Evolutionary conservation across 2,113 vertebrate genomes (phyloP).

Genomic region (human (Homo sapiens)): GRCh38 chr14:53366001-53366500

Average conservation of each 20-base stretch:
- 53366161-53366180: constrained; percentile 38
- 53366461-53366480: not conserved
- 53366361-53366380: not conserved
- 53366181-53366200: not conserved
- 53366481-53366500: not conserved
- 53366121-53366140: not conserved
- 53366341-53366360: not conserved
- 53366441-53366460: not conserved
- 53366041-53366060: not conserved
- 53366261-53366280: not conserved
- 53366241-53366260: constrained; percentile 37
- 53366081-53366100: constrained; percentile 9
- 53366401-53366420: not conserved
- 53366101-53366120: not conserved
- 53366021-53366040: not conserved
- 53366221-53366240: not conserved
- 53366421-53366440: not conserved
- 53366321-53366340: not conserved
- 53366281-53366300: not conserved
- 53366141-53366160: not conserved
- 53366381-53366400: not conserved
- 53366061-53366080: not conserved
- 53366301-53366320: constrained; percentile 28
- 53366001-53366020: not conserved
- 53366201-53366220: constrained; percentile 15